phyloP scores from a whole-genome alignment of 2,113 vertebrate genomes.

The Rana temporaria region DNA sequence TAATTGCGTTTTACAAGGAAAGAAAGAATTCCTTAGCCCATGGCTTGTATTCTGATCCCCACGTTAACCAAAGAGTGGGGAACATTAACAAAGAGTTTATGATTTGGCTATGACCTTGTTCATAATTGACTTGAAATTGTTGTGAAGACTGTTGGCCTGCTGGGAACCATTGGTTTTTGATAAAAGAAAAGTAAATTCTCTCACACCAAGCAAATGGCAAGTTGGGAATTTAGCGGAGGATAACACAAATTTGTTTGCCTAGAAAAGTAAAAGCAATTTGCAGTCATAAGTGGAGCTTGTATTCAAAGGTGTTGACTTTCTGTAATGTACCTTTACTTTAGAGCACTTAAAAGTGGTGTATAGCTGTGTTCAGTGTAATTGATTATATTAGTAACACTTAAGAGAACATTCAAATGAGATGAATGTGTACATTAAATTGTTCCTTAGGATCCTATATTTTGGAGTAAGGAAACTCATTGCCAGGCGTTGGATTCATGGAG shows the following conservation, averaged over 20 bases:
- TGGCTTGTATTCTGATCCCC: conserved; percentile 48
- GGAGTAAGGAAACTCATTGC: too few species aligned
- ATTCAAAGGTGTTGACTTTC: background rate
- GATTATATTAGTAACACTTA: background rate
- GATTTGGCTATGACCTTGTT: conserved; percentile 36
- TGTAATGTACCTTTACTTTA: background rate
- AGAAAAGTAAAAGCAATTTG: conserved; percentile 22
- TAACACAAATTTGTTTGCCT: conserved; percentile 11
- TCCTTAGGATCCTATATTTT: too few species aligned
- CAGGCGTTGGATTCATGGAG: too few species aligned
- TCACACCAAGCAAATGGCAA: background rate
- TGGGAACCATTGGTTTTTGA: conserved; percentile 7
- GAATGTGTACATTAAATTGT: too few species aligned
- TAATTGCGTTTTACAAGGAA: conserved; percentile 45
- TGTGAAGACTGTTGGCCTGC: conserved; percentile 44
- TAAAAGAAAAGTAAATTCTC: conserved; percentile 17
- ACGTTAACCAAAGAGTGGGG: conserved; percentile 46
- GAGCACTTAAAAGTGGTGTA: background rate
- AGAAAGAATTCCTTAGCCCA: conserved; percentile 44
- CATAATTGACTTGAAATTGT: conserved; percentile 50
- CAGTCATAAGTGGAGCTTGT: background rate
- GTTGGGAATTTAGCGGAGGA: background rate
- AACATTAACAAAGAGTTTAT: conserved; percentile 45
- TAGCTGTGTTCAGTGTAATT: background rate
- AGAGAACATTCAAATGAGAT: too few species aligned